phyloP scores from a whole-genome alignment of 2,113 vertebrate species.

The Passer domesticus region DNA sequence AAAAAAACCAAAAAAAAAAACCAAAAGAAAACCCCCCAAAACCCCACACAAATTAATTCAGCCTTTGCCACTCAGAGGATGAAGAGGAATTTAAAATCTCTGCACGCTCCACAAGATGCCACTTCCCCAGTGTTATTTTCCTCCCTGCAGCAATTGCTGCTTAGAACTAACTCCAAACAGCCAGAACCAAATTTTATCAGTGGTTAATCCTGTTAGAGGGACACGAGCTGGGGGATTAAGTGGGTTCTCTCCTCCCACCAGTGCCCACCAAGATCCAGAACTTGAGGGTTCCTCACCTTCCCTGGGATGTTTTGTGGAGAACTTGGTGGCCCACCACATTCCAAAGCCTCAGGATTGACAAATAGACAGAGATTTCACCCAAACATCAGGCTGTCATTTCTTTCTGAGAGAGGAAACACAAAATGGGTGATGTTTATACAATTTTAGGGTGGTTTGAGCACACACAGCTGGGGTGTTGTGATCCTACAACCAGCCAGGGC shows the following conservation, averaged over 20 bases:
- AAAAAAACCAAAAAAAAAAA: neutral
- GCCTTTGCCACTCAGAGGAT: neutral
- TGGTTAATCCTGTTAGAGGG: neutral
- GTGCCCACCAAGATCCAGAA: neutral
- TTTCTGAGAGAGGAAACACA: neutral
- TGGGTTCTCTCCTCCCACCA: neutral
- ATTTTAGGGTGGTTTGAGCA: neutral
- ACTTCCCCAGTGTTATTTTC: neutral
- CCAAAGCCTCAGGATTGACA: neutral
- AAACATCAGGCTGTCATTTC: neutral
- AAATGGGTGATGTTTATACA: neutral
- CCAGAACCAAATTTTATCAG: neutral
- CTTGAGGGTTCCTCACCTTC: neutral
- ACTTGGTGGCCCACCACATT: neutral
- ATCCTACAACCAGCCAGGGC: neutral
- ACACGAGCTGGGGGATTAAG: neutral
- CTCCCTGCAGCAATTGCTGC: neutral
- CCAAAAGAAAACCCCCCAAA: neutral
- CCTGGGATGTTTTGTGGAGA: neutral
- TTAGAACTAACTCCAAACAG: neutral
- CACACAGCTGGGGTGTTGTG: neutral
- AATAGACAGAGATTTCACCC: neutral
- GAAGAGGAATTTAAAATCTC: neutral
- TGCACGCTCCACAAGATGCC: neutral
- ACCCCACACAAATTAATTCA: fast-evolving